Percentiles rank a stretch among this genome's conserved stretches.
Conservation (phyloP, 2,113 vertebrate species). For the Cacatua alba region DNA sequence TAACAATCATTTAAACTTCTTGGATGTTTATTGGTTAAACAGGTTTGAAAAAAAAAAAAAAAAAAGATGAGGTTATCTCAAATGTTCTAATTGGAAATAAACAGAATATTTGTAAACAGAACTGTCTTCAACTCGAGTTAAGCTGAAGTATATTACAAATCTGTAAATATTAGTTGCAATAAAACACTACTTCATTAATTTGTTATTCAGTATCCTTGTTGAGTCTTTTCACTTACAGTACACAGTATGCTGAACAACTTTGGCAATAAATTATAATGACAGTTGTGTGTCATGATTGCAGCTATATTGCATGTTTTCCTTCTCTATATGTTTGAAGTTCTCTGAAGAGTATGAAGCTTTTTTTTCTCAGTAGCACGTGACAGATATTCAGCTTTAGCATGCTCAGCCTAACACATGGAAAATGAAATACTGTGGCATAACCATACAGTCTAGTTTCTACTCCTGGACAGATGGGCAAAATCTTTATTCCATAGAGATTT, state of each 20-base stretch:
- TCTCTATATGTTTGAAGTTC: background rate
- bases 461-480: slow-evolving; percentile 57
- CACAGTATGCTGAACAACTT: background rate
- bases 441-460: background rate
- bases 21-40: background rate
- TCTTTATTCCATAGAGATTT: slow-evolving; percentile 36
- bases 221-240: background rate
- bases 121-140: background rate
- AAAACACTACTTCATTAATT: background rate
- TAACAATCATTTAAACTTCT: background rate
- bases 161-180: background rate
- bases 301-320: background rate
- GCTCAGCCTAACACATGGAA: background rate
- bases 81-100: background rate
- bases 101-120: background rate
- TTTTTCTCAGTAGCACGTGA: background rate
- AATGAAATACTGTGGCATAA: slow-evolving; percentile 34
- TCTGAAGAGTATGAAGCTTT: background rate
- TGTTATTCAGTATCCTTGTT: background rate
- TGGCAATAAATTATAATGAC: background rate
- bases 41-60: background rate
- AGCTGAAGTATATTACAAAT: background rate
- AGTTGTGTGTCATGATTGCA: background rate
- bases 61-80: rapidly evolving
- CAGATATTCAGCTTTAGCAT: background rate